Base-by-base conservation (phyloP, 2,888 invertebrate species). In the Andrena flavipes region DNA sequence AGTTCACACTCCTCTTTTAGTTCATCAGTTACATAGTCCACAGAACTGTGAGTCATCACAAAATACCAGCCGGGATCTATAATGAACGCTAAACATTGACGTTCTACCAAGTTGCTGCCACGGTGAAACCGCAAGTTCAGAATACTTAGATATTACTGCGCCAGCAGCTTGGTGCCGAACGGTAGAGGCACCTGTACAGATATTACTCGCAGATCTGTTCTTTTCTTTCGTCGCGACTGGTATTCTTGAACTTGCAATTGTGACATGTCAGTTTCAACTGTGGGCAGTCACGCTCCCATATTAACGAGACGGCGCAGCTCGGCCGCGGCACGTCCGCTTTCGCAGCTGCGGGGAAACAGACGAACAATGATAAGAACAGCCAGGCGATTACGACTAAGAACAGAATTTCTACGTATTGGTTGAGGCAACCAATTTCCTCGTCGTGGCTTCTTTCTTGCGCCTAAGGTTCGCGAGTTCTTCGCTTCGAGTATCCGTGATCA, bases 41-140 rank as follows among this genome's bases (percentile, higher is more conserved):
- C 92, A 91, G 76, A 93, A 89, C 86, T 91, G 90, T 87, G 92
- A 92, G 76, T 89, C 91, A 49, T 88, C 91, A 74, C 91, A 92
- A 85, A 92, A 90, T 82, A 91, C 88, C 69, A 93, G 88, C 84
- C 93, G 92, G 91, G 93, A 93, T 92, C 92, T 92, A 93, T 93
- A 93, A 92, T 93, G 93, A 92, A 92, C 83, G 86, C 85, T 90
- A 83, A 89, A 85, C 63, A 63, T 78, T 70, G 79, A 82, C 72
- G 82, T 85, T 85, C 78, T 79, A 82, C 84, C 87, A 88, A 85
- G 87, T 89, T 84, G 88, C 88, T 90, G 90, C 84, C 89, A 88
- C 90, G 82, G 88, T 90, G 86, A 89, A 88, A 90, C 76, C 74
- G 56, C 56, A 26, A 85, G 86, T 88, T 87, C 84, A 83, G 80